Base-by-base conservation (phyloP, 92 coral and sea anemone genomes). In the Heliopora coerulea region DNA sequence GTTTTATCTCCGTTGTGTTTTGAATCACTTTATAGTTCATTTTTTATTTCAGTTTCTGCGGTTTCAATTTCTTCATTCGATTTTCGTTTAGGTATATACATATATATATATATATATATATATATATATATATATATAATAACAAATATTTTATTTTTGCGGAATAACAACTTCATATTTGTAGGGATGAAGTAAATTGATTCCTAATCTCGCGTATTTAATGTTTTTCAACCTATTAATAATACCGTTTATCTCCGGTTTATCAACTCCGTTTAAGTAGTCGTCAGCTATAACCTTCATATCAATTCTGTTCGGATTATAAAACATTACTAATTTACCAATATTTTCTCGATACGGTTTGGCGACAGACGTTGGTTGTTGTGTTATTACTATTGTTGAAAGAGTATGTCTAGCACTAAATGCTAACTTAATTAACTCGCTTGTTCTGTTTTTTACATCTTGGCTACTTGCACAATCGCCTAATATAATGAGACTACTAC, bases 281-380 rank as follows among this genome's bases (percentile, higher is more conserved):
- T 65, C 73, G 49, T 65, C 73, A 31, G 52, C 25, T 25, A 65
- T 65, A 54, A 50, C 37, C 27, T 65, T 65, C 73, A 65, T 65
- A 7, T 65, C n/a, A n/a, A n/a, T n/a, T n/a, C n/a, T n/a, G n/a
- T n/a, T n/a, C n/a, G n/a, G n/a, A n/a, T n/a, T n/a, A n/a, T n/a
- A n/a, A n/a, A n/a, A n/a, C 73, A 65, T 37, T 49, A 25, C 73
- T 65, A 35, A 50, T 54, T 54, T 65, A 25, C 32, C 48, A 31
- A 65, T 65, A 50, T 65, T 65, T 50, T 65, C 73, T 65, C 73
- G 42, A 65, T 39, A 65, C 21, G 73, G 73, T 54, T 65, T 65
- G 26, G 32, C 49, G 73, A 65, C 37, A 65, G n/a, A n/a, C n/a
- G n/a, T n/a, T n/a, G 37, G 25, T 65, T 31, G 49, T 65, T 65